A percentile compares a stretch with the other conserved stretches of the same genome.
Evolutionary conservation across 2,797 vertebrate genomes (phyloP).

Genomic region (Myotis planiceps): DNA sequence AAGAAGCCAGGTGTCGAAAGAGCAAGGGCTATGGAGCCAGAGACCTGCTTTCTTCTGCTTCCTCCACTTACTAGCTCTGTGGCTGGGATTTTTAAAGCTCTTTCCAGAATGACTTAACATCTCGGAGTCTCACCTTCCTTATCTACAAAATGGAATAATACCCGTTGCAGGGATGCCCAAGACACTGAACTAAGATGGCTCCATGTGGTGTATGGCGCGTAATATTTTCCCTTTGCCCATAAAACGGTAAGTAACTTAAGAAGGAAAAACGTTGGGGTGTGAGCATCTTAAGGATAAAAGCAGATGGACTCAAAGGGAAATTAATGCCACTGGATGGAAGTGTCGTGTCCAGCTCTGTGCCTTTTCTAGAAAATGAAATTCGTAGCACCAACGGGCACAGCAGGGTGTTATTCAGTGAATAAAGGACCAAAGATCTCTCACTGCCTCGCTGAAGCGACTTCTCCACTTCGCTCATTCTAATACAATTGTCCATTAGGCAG

Average conservation of each 20-base stretch:
- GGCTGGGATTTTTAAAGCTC: neutral
- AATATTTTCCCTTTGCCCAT: neutral
- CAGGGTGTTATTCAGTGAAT: neutral
- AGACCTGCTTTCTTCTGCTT: neutral
- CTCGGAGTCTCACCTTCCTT: neutral
- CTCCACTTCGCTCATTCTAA: neutral
- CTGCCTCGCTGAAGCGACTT: neutral
- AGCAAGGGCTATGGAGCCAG: neutral
- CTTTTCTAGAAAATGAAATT: neutral
- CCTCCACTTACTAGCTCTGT: neutral
- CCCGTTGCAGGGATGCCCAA: neutral
- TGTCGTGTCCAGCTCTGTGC: neutral
- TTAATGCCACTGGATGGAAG: neutral
- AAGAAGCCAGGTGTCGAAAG: neutral
- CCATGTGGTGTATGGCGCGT: neutral
- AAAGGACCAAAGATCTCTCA: neutral
- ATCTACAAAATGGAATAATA: neutral
- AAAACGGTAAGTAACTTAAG: slow-evolving; percentile 18
- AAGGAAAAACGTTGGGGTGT: neutral
- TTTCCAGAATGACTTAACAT: neutral
- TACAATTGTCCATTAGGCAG: neutral
- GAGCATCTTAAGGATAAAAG: neutral
- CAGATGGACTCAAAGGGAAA: neutral
- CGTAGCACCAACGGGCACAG: neutral
- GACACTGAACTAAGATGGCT: neutral